phyloP scores from a whole-genome alignment of 2,113 vertebrate species.

The Vireo altiloquus region DNA sequence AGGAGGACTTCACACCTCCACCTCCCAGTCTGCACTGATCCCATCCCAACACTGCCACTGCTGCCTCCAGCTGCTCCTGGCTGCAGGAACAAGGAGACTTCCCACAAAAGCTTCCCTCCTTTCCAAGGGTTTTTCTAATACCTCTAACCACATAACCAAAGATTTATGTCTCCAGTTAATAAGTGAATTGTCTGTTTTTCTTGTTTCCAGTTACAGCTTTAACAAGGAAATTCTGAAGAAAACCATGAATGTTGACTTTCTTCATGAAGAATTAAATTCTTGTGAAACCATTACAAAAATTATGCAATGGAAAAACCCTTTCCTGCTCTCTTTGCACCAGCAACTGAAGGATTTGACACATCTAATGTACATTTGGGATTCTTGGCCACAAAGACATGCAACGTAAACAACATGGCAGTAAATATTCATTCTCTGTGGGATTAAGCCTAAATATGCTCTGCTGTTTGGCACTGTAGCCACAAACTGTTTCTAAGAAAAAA shows the following conservation, averaged over 20 bases:
- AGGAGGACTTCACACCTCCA: neutral
- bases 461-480: neutral
- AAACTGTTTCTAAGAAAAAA: slow-evolving; percentile 15
- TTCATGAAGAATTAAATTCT: neutral
- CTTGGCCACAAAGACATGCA: neutral
- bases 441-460: slow-evolving; percentile 15
- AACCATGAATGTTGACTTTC: neutral
- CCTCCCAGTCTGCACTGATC: neutral
- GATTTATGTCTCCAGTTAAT: neutral
- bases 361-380: neutral
- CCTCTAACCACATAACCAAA: slow-evolving; percentile 10
- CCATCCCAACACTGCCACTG: neutral
- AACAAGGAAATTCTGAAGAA: neutral
- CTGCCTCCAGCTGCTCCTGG: neutral
- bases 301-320: neutral
- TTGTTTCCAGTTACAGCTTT: neutral
- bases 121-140: neutral
- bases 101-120: neutral
- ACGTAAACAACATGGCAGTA: slow-evolving; percentile 16
- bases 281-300: neutral
- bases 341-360: neutral
- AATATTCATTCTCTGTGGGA: slow-evolving; percentile 41
- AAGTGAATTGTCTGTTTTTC: neutral
- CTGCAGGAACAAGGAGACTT: neutral
- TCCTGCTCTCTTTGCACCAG: neutral